Percentiles rank a stretch among this genome's conserved stretches.
Evolutionary conservation across 2,113 vertebrate genomes (phyloP).

Genomic region (Syngnathus scovelli): DNA sequence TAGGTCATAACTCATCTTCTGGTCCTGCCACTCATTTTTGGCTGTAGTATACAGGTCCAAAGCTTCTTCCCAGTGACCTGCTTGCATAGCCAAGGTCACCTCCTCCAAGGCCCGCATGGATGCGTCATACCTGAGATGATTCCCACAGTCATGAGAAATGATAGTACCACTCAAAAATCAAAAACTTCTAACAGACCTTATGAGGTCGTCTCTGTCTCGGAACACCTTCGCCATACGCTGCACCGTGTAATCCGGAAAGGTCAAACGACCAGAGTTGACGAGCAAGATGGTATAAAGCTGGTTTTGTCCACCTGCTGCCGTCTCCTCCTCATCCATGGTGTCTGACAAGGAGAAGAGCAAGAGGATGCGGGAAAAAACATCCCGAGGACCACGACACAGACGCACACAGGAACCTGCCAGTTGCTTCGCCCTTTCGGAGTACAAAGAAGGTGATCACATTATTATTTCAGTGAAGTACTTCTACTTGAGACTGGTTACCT

Average conservation of each 20-base stretch:
- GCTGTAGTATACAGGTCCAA: constrained; percentile 70
- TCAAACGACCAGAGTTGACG: constrained; percentile 80
- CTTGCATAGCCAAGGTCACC: constrained; percentile 73
- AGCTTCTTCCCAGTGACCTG: constrained; percentile 82
- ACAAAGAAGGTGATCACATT: background rate
- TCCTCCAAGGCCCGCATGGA: constrained; percentile 78
- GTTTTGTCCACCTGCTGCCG: constrained; percentile 78
- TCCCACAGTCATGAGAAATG: constrained; percentile 1
- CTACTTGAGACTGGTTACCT: background rate
- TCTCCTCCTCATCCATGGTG: constrained; percentile 83
- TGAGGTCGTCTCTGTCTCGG: constrained; percentile 84
- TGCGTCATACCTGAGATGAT: constrained; percentile 75
- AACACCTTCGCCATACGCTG: constrained; percentile 77
- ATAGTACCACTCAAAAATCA: background rate
- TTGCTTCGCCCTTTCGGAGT: constrained; percentile 76
- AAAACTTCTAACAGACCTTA: constrained; percentile 42
- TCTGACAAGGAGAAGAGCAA: constrained; percentile 86
- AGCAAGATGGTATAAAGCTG: constrained; percentile 84
- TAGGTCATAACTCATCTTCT: constrained; percentile 71
- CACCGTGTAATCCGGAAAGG: constrained; percentile 82
- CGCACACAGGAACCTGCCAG: constrained; percentile 77
- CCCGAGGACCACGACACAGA: constrained; percentile 70
- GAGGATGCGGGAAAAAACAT: constrained; percentile 82
- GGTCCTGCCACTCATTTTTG: constrained; percentile 71
- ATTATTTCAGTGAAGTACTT: background rate